A percentile compares a stretch with the other conserved stretches of the same genome.
Evolutionary conservation across 2,888 invertebrate species (phyloP).

Genomic region (Altica lythri): DNA sequence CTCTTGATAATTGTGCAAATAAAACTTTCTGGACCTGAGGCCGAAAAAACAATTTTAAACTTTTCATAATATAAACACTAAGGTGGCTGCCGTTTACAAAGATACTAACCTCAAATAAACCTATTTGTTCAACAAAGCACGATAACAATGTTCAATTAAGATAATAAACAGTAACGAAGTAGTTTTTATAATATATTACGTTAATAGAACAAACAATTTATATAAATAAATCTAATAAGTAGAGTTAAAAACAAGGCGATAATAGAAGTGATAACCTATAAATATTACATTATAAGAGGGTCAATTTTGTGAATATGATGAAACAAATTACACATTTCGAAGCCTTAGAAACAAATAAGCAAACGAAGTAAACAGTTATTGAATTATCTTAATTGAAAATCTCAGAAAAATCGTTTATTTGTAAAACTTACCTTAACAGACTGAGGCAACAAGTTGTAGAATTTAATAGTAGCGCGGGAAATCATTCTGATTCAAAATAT

Average conservation of each 20-base stretch:
- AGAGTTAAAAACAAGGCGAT: too few species aligned
- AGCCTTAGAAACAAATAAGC: neutral
- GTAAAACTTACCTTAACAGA: conserved; percentile 36
- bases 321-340: conserved; percentile 5
- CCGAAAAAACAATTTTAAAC: conserved; percentile 27
- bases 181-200: neutral
- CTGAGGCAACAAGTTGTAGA: conserved; percentile 38
- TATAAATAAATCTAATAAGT: neutral
- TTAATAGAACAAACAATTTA: neutral
- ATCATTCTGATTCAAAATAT: conserved; percentile 31
- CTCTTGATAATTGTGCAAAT: conserved; percentile 69
- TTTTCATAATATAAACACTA: conserved; percentile 19
- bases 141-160: conserved; percentile 5
- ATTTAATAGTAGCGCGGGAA: conserved; percentile 36
- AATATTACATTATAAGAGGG: conserved; percentile 2
- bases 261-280: conserved; percentile 21
- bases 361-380: neutral
- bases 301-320: conserved; percentile 3
- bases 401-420: neutral
- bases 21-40: conserved; percentile 28
- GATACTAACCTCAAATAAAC: conserved; percentile 28
- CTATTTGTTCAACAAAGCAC: conserved; percentile 4
- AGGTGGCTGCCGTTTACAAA: neutral
- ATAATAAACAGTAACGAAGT: conserved; percentile 2
- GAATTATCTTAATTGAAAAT: neutral